Evolutionary conservation across 1,140 invertebrate genomes (phyloP), one percentile per base, ranked within the genome.

Genomic region (Drosophila orena): DNA sequence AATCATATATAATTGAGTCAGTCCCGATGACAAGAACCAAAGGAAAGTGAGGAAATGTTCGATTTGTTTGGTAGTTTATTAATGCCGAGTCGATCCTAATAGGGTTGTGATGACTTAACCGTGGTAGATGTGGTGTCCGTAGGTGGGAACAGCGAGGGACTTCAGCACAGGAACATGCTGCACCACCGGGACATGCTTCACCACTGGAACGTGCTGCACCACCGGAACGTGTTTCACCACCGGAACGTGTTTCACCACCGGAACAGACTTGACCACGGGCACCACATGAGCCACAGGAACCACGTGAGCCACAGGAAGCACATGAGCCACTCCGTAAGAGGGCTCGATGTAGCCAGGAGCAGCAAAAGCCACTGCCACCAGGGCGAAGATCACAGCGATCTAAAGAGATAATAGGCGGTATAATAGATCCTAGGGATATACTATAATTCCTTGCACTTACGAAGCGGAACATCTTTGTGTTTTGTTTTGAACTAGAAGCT

Each of bases 331-430:
- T 12, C 61, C 76, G 15, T 74, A 46, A 47, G 57, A 54, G 11
- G 60, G 60, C 20, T 76, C 71, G 37, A 76, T 46, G 49, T 58
- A 76, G 14, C 73, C 43, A 27, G 73, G 73, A 76, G 71, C 73
- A 22, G 73, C 73, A 1, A 58, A 38, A 6, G 72, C 62, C 24
- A 76, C 4, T 1, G 71, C 40, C 12, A 66, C 30, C 34, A 69
- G 43, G 20, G 49, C 65, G 22, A 69, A 24, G 43, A 76, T 30
- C 4, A 47, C 49, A 30, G 56, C 49, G 40, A 72, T 35, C 69
- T 76, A 2, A 4, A 24, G 10, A 38, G 7, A 44, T 7, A 27
- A 14, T 30, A 1, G 20, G 43, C 8, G 4, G 12, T 61, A 22
- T 24, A 49, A 4, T 2, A 0, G 1, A n/a, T 5, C 7, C 15